Evolutionary conservation across 2,113 vertebrate genomes (phyloP).

Genomic region (zebrafish (Danio rerio)): GRCz12tu NC_133179.1:34001001-34001500

Average conservation of each 20-base stretch:
- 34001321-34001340: constrained; percentile 8
- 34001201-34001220: not conserved
- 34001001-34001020: not conserved
- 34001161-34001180: not conserved
- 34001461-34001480: constrained; percentile 3
- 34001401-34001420: not conserved
- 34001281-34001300: constrained; percentile 25
- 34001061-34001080: not conserved
- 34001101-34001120: not conserved
- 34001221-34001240: not conserved
- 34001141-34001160: constrained; percentile 19
- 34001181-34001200: not conserved
- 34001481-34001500: not conserved
- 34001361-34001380: constrained; percentile 16
- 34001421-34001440: not conserved
- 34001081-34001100: not conserved
- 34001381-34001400: constrained; percentile 4
- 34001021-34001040: constrained; percentile 17
- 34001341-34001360: constrained; percentile 25
- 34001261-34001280: constrained; percentile 15
- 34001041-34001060: not conserved
- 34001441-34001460: not conserved
- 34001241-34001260: constrained; percentile 3
- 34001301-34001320: not conserved
- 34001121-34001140: not conserved